Evolutionary conservation across 1,140 invertebrate genomes (phyloP), one percentile per base, ranked within the genome.

Genomic region (Aphaenogaster ashmeadi): DNA sequence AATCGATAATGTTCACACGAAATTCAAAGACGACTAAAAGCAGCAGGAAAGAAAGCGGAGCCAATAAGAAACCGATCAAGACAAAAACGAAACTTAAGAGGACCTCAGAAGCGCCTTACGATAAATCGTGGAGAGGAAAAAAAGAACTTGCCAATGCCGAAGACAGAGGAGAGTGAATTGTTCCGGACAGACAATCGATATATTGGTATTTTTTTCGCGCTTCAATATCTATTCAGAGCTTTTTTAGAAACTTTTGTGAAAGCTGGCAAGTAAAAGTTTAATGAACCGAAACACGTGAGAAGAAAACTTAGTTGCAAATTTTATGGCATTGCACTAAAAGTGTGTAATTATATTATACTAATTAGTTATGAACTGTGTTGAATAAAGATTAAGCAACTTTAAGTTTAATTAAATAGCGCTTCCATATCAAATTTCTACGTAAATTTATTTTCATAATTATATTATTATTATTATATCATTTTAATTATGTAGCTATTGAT

Each of bases 31-130:
- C n/a, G 21, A 54, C 38, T 44, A 72, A 71, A 80, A 58, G 21
- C 64, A 6, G 8, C 27, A 50, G 27, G 7, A 58, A 72, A 36
- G 52, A 47, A 83, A 74, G 52, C 27, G 38, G 18, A 83, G 21
- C 52, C 80, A 83, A 83, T 83, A 83, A 83, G 41, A 72, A 74
- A 83, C 66, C 72, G 56, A 83, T 83, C 52, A 47, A 60, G 38
- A 72, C 66, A 60, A 83, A 83, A 83, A 83, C 27, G 52, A 72
- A 47, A 83, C 80, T 83, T 74, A 36, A 83, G 6, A 50, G 6
- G 18, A 71, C 21, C 50, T n/a, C 44, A 58, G 52, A 74, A 47
- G 50, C 47, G 8, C 33, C 27, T 58, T 58, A 54, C 62, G 36
- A 69, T 80, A 83, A 83, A 72, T 83, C 66, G 38, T 54, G 27